phyloP scores from a whole-genome alignment of 2,888 invertebrate species.

The Rapana venosa region DNA sequence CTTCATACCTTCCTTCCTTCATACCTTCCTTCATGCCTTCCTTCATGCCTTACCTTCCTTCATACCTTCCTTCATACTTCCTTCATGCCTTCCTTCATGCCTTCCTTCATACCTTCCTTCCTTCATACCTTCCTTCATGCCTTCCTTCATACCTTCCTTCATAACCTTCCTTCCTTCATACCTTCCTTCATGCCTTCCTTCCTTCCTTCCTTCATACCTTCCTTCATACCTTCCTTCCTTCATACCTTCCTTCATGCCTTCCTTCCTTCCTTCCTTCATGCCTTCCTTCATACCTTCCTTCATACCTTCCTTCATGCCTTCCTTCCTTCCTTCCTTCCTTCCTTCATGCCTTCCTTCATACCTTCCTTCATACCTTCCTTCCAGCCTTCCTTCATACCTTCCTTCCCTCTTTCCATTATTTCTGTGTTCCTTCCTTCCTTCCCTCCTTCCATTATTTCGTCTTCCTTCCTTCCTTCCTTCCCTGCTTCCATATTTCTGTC shows the following conservation, averaged over 20 bases:
- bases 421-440: too few species aligned
- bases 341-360: background rate
- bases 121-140: slow-evolving; percentile 11
- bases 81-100: background rate
- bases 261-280: too few species aligned
- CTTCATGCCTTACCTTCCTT: background rate
- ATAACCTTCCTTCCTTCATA: background rate
- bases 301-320: background rate
- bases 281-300: too few species aligned
- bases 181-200: background rate
- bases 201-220: slow-evolving; percentile 1
- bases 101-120: background rate
- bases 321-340: background rate
- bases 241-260: too few species aligned
- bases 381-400: background rate
- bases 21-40: background rate
- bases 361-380: background rate
- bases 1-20: background rate
- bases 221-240: background rate
- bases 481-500: too few species aligned
- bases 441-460: too few species aligned
- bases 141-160: background rate
- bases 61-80: background rate
- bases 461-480: too few species aligned
- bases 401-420: too few species aligned